Conservation (phyloP, 2,888 invertebrate species). For the Eupithecia insigniata region DNA sequence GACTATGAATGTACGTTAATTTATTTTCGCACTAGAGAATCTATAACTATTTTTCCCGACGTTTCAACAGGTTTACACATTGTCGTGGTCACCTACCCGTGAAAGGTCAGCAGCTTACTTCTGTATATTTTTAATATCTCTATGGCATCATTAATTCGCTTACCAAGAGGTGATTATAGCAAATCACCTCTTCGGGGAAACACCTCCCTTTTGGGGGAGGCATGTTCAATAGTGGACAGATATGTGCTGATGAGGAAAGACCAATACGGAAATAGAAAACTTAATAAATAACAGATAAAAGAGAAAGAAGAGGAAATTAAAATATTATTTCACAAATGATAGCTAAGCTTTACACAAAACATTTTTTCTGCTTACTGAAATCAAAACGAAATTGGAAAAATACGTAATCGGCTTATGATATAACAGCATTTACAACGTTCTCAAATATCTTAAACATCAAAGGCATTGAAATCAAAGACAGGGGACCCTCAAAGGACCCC, state of each 20-base stretch:
- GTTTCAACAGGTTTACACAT: no score
- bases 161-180: not conserved
- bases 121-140: not conserved
- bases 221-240: not conserved
- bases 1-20: no score
- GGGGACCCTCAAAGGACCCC: conserved; percentile 19
- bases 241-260: not conserved
- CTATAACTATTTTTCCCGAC: no score
- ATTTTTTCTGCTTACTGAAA: not conserved
- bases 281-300: not conserved
- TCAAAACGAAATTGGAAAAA: conserved; percentile 19
- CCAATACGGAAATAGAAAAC: not conserved
- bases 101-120: not conserved
- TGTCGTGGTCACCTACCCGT: no score
- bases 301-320: not conserved
- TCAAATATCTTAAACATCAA: conserved; percentile 35
- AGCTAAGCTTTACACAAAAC: not conserved
- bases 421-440: conserved; percentile 28
- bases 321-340: not conserved
- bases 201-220: not conserved
- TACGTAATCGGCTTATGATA: conserved; percentile 32
- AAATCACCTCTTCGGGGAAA: not conserved
- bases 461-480: conserved; percentile 33
- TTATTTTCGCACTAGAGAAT: no score
- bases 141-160: not conserved